Conservation (phyloP, 2,797 vertebrate species). For the Manis javanica region DNA sequence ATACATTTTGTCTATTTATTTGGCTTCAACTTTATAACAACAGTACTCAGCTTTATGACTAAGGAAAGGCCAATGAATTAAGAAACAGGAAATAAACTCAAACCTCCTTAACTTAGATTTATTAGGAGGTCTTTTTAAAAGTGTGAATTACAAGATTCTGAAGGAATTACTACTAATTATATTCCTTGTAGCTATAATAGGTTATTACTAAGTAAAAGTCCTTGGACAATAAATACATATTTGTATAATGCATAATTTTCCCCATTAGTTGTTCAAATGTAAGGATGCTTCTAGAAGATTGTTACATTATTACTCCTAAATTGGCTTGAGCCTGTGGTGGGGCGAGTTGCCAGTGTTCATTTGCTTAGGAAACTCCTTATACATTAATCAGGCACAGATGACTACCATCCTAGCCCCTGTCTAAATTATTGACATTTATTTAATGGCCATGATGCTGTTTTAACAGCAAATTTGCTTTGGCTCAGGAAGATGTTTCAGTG, state of each 20-base stretch:
- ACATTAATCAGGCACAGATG: background rate
- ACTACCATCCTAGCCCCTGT: background rate
- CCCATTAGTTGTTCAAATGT: constrained; percentile 27
- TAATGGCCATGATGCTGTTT: constrained; percentile 29
- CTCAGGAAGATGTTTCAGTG: background rate
- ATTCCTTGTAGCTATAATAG: constrained; percentile 52
- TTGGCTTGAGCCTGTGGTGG: constrained; percentile 7
- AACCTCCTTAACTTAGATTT: constrained; percentile 44
- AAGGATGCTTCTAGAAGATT: background rate
- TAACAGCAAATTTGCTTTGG: constrained; percentile 32
- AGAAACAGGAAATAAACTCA: constrained; percentile 56
- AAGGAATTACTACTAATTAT: constrained; percentile 50
- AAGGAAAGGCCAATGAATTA: constrained; percentile 1
- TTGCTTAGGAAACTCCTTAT: background rate
- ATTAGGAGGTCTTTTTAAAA: constrained; percentile 21
- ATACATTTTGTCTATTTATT: constrained; percentile 1
- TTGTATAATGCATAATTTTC: constrained; percentile 57
- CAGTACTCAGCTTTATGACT: constrained; percentile 34
- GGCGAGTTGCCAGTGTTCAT: constrained; percentile 13
- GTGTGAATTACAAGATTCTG: constrained; percentile 4
- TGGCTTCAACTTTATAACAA: background rate
- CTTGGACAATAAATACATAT: constrained; percentile 40
- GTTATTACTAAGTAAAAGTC: constrained; percentile 26
- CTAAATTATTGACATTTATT: background rate
- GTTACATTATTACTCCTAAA: constrained; percentile 25